These are phyloP conservation scores for Patella depressa DNA, from an alignment of 2,888 invertebrate species.

Conservation along the genomic window DNA sequence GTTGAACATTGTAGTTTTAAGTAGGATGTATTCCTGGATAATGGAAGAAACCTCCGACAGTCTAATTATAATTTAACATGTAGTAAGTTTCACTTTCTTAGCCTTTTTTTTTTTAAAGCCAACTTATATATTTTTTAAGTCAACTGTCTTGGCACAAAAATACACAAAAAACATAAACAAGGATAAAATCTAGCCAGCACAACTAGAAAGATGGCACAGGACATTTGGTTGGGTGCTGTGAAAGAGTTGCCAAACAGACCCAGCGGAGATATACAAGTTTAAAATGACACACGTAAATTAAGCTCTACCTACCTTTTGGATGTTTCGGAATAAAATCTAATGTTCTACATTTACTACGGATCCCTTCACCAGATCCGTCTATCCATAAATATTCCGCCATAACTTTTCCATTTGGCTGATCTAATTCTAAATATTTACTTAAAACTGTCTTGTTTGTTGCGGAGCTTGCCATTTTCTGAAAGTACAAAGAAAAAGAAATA, in stretches of 20 bases:
- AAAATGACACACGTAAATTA: background rate
- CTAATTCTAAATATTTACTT: slow-evolving; percentile 44
- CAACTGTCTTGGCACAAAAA: too few relatives aligned
- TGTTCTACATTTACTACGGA: slow-evolving; percentile 65
- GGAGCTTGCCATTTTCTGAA: slow-evolving; percentile 24
- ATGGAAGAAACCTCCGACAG: too few relatives aligned
- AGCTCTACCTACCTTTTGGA: slow-evolving; percentile 44
- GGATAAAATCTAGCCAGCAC: too few relatives aligned
- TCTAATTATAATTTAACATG: too few relatives aligned
- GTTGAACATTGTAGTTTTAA: too few relatives aligned
- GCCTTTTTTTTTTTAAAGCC: too few relatives aligned
- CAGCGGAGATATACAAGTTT: background rate
- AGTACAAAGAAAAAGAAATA: slow-evolving; percentile 1
- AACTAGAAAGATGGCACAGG: too few relatives aligned
- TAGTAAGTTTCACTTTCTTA: too few relatives aligned
- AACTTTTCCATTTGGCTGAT: slow-evolving; percentile 42
- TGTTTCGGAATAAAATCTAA: slow-evolving; percentile 57
- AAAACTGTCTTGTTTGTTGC: slow-evolving; percentile 43
- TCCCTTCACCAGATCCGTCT: slow-evolving; percentile 66
- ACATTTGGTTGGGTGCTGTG: too few relatives aligned
- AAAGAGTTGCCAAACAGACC: background rate
- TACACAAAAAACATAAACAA: too few relatives aligned
- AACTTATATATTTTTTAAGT: too few relatives aligned
- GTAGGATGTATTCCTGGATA: too few relatives aligned
- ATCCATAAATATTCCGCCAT: slow-evolving; percentile 70